phyloP scores from a whole-genome alignment of 1,140 invertebrate species.

The Amyelois transitella region DNA sequence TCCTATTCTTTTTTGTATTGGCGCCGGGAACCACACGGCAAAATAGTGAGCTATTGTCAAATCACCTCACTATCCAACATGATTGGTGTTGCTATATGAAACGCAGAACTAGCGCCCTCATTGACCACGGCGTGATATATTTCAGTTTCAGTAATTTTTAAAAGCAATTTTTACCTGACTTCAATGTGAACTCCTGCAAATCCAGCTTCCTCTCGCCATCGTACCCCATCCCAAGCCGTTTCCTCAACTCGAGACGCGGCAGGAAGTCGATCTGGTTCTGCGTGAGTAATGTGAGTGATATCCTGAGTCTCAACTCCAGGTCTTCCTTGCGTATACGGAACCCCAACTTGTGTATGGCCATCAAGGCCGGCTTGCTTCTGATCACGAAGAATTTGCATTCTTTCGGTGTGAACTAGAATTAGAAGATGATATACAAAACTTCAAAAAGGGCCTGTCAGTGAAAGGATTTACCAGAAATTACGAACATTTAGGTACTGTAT shows the following conservation, averaged over 20 bases:
- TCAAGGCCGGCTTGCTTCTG: slow-evolving; percentile 23
- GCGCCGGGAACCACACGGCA: too few species aligned
- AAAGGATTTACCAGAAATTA: too few species aligned
- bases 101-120: too few species aligned
- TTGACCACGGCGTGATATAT: too few species aligned
- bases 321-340: slow-evolving; percentile 33
- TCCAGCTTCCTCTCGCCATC: slow-evolving; percentile 22
- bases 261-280: slow-evolving; percentile 32
- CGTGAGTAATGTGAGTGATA: slow-evolving; percentile 19
- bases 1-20: too few species aligned
- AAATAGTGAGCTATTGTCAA: too few species aligned
- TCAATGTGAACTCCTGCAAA: slow-evolving; percentile 35
- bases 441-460: too few species aligned
- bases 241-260: slow-evolving; percentile 30
- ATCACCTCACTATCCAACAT: too few species aligned
- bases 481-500: too few species aligned
- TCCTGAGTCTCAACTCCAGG: slow-evolving; percentile 26
- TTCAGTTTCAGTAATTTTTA: too few species aligned
- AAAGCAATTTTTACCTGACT: not conserved
- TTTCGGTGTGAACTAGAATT: slow-evolving; percentile 27
- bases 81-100: too few species aligned
- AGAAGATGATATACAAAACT: not conserved
- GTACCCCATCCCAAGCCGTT: slow-evolving; percentile 15
- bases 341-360: slow-evolving; percentile 32
- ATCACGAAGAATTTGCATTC: slow-evolving; percentile 50